A percentile compares a stretch with the other conserved stretches of the same genome.
Conservation (phyloP, 2,797 vertebrate species). For the Neostethus bicornis region DNA sequence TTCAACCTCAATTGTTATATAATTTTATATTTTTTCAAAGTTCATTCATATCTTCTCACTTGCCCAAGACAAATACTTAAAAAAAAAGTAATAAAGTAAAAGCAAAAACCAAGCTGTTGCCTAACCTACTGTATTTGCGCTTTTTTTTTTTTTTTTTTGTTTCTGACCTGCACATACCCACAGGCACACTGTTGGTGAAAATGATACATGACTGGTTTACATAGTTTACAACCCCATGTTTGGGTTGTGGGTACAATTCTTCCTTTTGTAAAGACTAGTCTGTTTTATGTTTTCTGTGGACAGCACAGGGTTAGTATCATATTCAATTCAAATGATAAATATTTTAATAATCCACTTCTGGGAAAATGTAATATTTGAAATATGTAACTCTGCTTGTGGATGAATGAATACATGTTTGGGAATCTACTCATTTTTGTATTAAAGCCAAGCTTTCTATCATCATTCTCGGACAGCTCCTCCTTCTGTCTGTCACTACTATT, state of each 20-base stretch:
- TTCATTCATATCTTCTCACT: no score
- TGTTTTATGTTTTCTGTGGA: constrained; percentile 25
- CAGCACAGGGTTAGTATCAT: no score
- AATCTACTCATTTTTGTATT: constrained; percentile 28
- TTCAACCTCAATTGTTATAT: no score
- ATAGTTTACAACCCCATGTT: constrained; percentile 41
- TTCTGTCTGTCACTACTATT: constrained; percentile 15
- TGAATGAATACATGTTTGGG: constrained; percentile 7
- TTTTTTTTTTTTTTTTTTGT: constrained; percentile 17
- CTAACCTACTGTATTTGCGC: constrained; percentile 1
- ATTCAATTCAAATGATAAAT: no score
- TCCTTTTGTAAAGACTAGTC: constrained; percentile 15
- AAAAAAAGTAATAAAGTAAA: constrained; percentile 3
- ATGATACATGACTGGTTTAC: constrained; percentile 51
- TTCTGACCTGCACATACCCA: constrained; percentile 4
- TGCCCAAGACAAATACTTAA: no score
- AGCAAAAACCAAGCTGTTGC: background rate
- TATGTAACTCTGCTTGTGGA: background rate
- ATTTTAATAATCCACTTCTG: no score
- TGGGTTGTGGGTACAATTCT: constrained; percentile 38
- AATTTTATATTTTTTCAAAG: no score
- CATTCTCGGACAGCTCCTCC: constrained; percentile 21
- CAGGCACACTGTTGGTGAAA: constrained; percentile 36
- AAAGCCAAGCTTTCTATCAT: constrained; percentile 40
- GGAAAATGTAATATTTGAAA: no score